These are phyloP conservation scores for Apodemus sylvaticus DNA, from an alignment of 2,113 vertebrate genomes.

Conservation along the genomic window DNA sequence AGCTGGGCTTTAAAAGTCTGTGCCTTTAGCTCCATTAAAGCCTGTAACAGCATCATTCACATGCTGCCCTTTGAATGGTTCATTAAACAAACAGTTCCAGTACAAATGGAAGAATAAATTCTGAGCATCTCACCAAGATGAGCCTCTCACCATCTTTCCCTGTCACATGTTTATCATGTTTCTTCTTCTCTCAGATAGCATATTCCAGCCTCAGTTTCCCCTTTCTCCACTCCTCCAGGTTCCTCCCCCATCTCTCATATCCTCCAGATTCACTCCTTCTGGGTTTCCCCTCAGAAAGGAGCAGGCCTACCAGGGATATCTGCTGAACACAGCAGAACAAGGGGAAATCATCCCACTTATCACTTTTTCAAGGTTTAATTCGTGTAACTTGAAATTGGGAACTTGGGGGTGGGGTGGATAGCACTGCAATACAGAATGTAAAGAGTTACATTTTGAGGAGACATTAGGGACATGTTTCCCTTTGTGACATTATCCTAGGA, in stretches of 20 bases:
- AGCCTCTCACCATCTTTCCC: not conserved
- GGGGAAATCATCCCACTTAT: not conserved
- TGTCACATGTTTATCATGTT: not conserved
- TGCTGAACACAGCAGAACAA: not conserved
- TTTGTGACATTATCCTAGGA: not conserved
- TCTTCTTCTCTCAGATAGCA: not conserved
- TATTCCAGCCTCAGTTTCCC: not conserved
- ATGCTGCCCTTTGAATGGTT: not conserved
- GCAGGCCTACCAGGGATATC: not conserved
- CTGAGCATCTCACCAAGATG: not conserved
- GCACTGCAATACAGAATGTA: not conserved
- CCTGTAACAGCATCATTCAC: not conserved
- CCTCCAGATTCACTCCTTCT: not conserved
- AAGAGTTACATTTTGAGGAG: not conserved
- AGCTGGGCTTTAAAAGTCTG: too few species aligned
- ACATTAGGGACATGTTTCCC: not conserved
- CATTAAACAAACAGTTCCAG: not conserved
- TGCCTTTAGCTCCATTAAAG: not conserved
- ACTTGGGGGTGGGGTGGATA: too few species aligned
- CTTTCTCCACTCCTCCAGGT: not conserved
- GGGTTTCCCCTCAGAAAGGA: not conserved
- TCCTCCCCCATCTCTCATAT: not conserved
- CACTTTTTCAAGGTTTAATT: conserved; percentile 23
- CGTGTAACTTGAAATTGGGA: not conserved
- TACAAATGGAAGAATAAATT: not conserved